These are phyloP conservation scores for Mesitornis unicolor DNA, from an alignment of 2,113 vertebrate genomes.

Conservation along the genomic window DNA sequence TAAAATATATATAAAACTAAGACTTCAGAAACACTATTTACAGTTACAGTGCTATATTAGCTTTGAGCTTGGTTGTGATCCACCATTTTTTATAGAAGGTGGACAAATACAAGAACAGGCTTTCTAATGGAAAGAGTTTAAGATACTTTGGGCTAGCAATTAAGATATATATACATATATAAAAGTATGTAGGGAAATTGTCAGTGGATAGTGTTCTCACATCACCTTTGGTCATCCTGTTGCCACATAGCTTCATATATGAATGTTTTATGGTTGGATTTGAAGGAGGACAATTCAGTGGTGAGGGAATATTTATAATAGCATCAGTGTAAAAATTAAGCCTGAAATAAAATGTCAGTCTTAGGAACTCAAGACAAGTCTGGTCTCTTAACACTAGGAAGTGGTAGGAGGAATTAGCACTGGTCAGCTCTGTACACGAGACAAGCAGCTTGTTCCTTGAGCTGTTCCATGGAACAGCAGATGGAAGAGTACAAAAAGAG, in stretches of 20 bases:
- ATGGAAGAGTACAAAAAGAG: background rate
- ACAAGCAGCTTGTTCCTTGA: background rate
- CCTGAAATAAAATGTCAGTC: background rate
- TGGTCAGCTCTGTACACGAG: background rate
- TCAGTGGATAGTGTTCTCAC: background rate
- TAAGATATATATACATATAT: background rate
- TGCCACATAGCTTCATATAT: background rate
- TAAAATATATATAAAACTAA: background rate
- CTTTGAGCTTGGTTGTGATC: background rate
- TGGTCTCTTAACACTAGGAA: background rate
- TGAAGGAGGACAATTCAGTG: background rate
- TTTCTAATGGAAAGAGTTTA: background rate
- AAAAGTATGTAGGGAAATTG: background rate
- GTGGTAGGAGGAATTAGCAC: background rate
- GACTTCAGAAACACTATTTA: background rate
- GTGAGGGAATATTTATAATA: background rate
- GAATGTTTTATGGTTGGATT: background rate
- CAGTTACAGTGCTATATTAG: background rate
- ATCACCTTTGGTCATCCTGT: background rate
- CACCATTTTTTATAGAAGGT: background rate
- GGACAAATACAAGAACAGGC: background rate
- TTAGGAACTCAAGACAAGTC: background rate
- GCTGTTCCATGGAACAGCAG: background rate
- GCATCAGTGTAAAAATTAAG: background rate
- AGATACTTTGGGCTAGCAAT: background rate